Evolutionary conservation across 2,113 vertebrate species (phyloP).

Genomic region (Daubentonia madagascariensis): DNA sequence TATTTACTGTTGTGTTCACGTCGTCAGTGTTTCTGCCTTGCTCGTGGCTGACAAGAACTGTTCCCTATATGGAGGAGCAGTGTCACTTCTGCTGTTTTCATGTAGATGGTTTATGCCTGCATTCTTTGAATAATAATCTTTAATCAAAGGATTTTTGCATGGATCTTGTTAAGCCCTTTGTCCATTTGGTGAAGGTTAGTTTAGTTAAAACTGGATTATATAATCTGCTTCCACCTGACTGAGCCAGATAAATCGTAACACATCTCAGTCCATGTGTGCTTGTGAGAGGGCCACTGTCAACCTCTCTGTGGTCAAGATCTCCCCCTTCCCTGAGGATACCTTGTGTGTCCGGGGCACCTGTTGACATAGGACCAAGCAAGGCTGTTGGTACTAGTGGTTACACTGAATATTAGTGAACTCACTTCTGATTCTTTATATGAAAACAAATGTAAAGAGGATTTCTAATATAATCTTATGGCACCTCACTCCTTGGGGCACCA

Average conservation of each 20-base stretch:
- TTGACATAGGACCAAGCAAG: neutral
- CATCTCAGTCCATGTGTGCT: neutral
- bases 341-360: neutral
- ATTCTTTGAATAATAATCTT: neutral
- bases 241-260: neutral
- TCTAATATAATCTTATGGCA: neutral
- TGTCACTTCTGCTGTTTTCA: neutral
- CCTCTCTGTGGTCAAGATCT: neutral
- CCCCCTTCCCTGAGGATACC: neutral
- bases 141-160: neutral
- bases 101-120: neutral
- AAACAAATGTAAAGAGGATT: neutral
- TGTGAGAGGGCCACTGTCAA: neutral
- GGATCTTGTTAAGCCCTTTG: neutral
- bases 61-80: fast-evolving
- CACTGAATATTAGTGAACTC: neutral
- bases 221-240: neutral
- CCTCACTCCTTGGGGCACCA: neutral
- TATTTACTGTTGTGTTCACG: neutral
- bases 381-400: neutral
- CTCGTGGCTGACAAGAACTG: neutral
- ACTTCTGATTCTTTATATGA: neutral
- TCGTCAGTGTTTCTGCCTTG: neutral
- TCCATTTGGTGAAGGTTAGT: neutral
- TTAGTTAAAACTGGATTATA: neutral